Conservation (phyloP, 2,888 invertebrate species). For the Dryocosmus kuriphilus region DNA sequence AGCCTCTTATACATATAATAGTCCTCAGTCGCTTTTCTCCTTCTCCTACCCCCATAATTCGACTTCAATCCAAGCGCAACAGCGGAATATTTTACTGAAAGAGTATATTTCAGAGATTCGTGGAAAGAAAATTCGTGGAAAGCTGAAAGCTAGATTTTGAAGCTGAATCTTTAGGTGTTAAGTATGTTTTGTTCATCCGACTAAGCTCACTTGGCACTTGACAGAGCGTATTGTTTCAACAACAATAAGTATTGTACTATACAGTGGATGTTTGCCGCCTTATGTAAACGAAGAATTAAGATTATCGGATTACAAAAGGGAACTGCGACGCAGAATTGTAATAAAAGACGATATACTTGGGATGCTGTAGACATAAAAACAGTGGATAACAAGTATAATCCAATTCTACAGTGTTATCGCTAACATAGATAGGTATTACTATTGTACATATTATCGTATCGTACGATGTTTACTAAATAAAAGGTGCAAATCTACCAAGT, state of each 20-base stretch:
- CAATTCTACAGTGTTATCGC: slow-evolving; percentile 70
- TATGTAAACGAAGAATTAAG: slow-evolving; percentile 8
- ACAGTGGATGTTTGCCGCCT: not conserved
- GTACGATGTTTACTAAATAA: slow-evolving; percentile 73
- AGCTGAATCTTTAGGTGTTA: not conserved
- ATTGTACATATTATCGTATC: slow-evolving; percentile 71
- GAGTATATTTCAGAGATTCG: not conserved
- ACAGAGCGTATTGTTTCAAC: not conserved
- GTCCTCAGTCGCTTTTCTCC: not conserved
- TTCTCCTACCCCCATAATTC: not conserved
- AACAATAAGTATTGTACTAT: slow-evolving; percentile 3
- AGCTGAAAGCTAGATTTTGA: not conserved
- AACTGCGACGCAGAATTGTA: not conserved
- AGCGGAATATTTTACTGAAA: not conserved
- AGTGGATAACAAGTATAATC: slow-evolving; percentile 46
- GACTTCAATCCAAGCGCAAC: not conserved
- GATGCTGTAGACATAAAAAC: slow-evolving; percentile 42
- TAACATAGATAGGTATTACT: slow-evolving; percentile 72
- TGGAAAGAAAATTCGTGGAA: not conserved
- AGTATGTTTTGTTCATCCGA: not conserved
- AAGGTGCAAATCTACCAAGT: slow-evolving; percentile 47
- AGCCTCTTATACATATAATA: slow-evolving; percentile 42
- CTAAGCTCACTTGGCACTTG: slow-evolving; percentile 11
- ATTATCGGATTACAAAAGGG: slow-evolving; percentile 23
- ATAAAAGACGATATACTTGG: slow-evolving; percentile 21